Conservation (phyloP, 2,797 vertebrate species). For the Pogoniulus pusillus region DNA sequence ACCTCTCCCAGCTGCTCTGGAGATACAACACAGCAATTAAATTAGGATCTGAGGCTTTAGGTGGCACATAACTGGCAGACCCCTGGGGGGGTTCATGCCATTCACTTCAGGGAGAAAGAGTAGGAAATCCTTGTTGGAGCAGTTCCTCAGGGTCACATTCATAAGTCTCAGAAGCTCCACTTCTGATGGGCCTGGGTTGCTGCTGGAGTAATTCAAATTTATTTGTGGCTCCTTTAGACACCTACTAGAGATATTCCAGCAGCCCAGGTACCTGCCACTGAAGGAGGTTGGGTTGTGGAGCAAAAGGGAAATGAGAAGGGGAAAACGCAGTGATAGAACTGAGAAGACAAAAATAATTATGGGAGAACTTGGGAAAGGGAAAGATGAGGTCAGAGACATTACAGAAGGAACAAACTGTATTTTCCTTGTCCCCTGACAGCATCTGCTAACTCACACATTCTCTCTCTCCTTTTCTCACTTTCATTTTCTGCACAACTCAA, state of each 20-base stretch:
- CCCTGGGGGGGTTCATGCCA: background rate
- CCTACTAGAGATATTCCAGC: background rate
- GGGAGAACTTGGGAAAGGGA: background rate
- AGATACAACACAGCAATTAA: slow-evolving; percentile 45
- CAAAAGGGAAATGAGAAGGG: background rate
- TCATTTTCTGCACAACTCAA: slow-evolving; percentile 50
- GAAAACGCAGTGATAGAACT: background rate
- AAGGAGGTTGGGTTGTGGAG: background rate
- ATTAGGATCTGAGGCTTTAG: slow-evolving; percentile 45
- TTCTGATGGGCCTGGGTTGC: background rate
- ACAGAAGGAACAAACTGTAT: slow-evolving; percentile 57
- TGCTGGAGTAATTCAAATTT: background rate
- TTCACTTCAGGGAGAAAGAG: slow-evolving; percentile 11
- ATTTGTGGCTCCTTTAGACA: background rate
- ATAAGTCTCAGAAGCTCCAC: background rate
- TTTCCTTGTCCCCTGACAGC: slow-evolving; percentile 47
- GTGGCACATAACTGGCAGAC: slow-evolving; percentile 29
- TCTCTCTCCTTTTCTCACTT: slow-evolving; percentile 62
- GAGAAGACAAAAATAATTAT: background rate
- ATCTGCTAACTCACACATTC: slow-evolving; percentile 58
- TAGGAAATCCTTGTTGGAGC: slow-evolving; percentile 1
- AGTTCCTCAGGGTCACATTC: background rate
- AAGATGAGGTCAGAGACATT: slow-evolving; percentile 49
- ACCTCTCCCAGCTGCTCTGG: slow-evolving; percentile 8
- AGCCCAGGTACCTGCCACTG: background rate